These are phyloP conservation scores for Campoletis sonorensis DNA, from an alignment of 1,140 invertebrate species.

Conservation along the genomic window DNA sequence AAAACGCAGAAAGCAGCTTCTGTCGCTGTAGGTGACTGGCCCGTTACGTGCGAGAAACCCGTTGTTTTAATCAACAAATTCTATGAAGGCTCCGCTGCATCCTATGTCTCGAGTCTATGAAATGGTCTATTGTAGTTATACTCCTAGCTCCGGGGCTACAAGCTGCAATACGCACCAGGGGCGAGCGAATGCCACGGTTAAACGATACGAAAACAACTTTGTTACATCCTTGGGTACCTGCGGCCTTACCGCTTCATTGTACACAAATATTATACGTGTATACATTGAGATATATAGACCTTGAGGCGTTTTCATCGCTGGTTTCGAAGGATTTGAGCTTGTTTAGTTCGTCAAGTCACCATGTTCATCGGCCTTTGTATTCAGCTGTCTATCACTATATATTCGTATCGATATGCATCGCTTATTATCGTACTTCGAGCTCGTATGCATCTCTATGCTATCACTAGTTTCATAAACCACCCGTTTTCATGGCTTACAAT, in stretches of 20 bases:
- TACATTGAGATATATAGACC: background rate
- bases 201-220: slow-evolving; percentile 62
- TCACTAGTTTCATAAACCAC: too few species aligned
- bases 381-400: background rate
- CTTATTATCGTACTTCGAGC: background rate
- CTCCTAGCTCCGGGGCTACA: slow-evolving; percentile 47
- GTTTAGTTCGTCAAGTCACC: background rate
- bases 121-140: slow-evolving; percentile 1
- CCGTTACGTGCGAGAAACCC: slow-evolving; percentile 51
- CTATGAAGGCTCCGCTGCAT: slow-evolving; percentile 24
- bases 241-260: background rate
- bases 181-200: slow-evolving; percentile 57
- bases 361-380: background rate
- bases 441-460: background rate
- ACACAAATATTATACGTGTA: background rate
- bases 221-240: slow-evolving; percentile 50
- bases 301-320: background rate
- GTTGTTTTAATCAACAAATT: slow-evolving; percentile 66
- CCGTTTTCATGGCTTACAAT: too few species aligned
- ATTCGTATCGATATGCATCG: background rate
- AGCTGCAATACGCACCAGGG: background rate
- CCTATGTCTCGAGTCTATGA: slow-evolving; percentile 21
- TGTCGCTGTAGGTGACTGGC: background rate
- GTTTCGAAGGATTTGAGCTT: background rate
- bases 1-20: background rate